Evolutionary conservation across 92 coral and sea anemone species (phyloP).

Genomic region (Paramuricea clavata): DNA sequence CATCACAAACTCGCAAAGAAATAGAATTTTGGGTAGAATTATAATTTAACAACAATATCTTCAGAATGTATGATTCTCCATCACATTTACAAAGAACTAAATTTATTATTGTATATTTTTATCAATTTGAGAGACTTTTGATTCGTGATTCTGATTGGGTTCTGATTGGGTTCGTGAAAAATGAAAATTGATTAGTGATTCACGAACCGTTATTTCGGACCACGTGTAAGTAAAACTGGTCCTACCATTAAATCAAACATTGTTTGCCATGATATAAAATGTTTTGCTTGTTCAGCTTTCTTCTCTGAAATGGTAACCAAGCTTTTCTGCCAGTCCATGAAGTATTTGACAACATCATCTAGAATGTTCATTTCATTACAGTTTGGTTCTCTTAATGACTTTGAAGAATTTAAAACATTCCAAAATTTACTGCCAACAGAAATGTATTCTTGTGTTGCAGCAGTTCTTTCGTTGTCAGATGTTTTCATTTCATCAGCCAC

Average conservation of each 20-base stretch:
- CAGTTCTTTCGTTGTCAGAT: conserved; percentile 55
- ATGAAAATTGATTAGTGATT: too few species aligned
- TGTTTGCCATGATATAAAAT: conserved; percentile 71
- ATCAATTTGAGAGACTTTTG: too few species aligned
- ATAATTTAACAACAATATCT: too few species aligned
- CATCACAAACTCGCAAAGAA: too few species aligned
- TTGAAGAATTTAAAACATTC: conserved; percentile 60
- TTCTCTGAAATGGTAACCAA: neutral
- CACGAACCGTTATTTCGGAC: too few species aligned
- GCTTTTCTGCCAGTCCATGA: conserved; percentile 37
- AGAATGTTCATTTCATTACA: conserved; percentile 15
- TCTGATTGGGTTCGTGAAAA: too few species aligned
- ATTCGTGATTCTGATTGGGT: too few species aligned
- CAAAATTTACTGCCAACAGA: conserved; percentile 31
- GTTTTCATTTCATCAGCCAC: conserved; percentile 47
- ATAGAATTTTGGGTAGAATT: too few species aligned
- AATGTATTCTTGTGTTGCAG: conserved; percentile 54
- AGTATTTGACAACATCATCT: conserved; percentile 36
- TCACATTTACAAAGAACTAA: too few species aligned
- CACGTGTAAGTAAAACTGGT: neutral
- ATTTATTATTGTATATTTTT: too few species aligned
- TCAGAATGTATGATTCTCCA: too few species aligned
- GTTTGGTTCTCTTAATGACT: conserved; percentile 17
- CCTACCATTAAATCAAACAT: conserved; percentile 69
- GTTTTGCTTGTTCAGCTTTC: conserved; percentile 41